Conservation (phyloP, 2,113 vertebrate species). For the rabbit (Oryctolagus cuniculus) region mOryCun1.1 NC_091441.1:49474501-49475000, state of each 20-base stretch:
- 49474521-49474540: neutral
- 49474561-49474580: neutral
- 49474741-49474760: neutral
- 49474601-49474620: neutral
- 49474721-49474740: neutral
- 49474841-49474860: neutral
- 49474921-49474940: too few species aligned
- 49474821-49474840: neutral
- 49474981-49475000: too few species aligned
- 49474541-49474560: neutral
- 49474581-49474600: neutral
- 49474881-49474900: neutral
- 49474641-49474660: neutral
- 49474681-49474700: neutral
- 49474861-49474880: neutral
- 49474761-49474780: neutral
- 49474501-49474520: neutral
- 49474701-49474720: neutral
- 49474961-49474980: too few species aligned
- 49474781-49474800: neutral
- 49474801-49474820: neutral
- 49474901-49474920: neutral
- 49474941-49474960: too few species aligned
- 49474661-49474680: neutral
- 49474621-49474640: fast-evolving